Evolutionary conservation across 2,888 invertebrate genomes (phyloP), one percentile per base, ranked within the genome.

Genomic region (Hemicrepidius hirtus): DNA sequence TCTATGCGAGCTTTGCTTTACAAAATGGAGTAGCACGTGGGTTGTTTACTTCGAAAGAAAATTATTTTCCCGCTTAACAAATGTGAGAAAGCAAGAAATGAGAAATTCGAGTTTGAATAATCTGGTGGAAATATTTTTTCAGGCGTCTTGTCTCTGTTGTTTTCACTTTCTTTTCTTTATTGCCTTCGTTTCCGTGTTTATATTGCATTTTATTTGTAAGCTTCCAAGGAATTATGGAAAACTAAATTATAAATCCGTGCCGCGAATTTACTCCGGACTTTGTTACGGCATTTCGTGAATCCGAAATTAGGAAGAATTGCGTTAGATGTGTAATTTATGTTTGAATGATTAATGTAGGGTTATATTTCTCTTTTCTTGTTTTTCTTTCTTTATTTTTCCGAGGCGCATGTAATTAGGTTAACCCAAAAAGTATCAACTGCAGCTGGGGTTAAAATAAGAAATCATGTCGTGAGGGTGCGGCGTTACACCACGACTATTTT

Each of bases 201-300:
- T 55, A 55, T 55, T 55, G 53, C 53, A 32, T 59, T 59, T 59
- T 40, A 59, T 59, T 59, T 59, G 40, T 59, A 59, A 37, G 40
- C 59, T 40, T 24, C 59, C 21, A 18, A 59, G 21, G 59, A 59
- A 59, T 59, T 59, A 59, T 59, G 59, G 49, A 35, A 37, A 59
- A 40, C 37, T 59, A 40, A 59, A 59, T 59, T 59, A 40, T 40
- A 40, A 59, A 59, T 59, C 59, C 24, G 40, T 59, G 59, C 37
- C 37, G 59, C 37, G 53, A 59, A 59, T 59, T 40, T 40, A 24
- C 40, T 35, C 16, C 32, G 21, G 55, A 55, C 55, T 55, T 55
- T 35, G 55, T 55, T 32, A 55, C 55, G 32, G 32, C 55, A 55
- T 55, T 55, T 28, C 32, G 55, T 55, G 55, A 28, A 55, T 55